phyloP scores from a whole-genome alignment of 2,797 vertebrate species.

The Morelia viridis region DNA sequence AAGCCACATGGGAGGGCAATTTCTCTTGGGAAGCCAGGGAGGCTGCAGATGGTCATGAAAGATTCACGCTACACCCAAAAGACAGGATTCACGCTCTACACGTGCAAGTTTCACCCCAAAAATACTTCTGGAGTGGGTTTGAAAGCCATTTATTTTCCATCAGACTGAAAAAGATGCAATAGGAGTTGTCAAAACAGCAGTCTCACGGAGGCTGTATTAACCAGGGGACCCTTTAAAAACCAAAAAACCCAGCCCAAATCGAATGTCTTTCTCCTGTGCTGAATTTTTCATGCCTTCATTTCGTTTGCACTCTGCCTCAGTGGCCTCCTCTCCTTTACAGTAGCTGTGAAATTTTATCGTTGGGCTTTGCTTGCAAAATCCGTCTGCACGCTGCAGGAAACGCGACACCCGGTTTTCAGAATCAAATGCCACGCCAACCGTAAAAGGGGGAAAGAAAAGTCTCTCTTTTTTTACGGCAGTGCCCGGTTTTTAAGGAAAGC shows the following conservation, averaged over 20 bases:
- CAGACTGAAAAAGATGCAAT: too few relatives aligned
- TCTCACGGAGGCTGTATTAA: background rate
- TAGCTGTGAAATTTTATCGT: conserved; percentile 21
- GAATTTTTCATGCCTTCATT: background rate
- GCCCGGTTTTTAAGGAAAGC: conserved; percentile 49
- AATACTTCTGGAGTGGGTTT: too few relatives aligned
- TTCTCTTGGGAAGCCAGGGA: too few relatives aligned
- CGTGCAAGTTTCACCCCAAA: too few relatives aligned
- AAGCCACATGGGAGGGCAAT: too few relatives aligned
- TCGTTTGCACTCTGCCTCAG: background rate
- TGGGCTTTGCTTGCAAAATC: conserved; percentile 37
- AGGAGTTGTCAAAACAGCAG: too few relatives aligned
- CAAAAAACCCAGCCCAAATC: too few relatives aligned
- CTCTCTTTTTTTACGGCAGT: conserved; percentile 46
- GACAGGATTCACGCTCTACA: too few relatives aligned
- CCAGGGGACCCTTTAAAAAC: background rate
- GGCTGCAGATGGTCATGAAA: too few relatives aligned
- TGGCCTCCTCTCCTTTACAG: background rate
- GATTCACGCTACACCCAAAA: too few relatives aligned
- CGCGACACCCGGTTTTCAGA: conserved; percentile 39
- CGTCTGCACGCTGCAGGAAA: conserved; percentile 34
- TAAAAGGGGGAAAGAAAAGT: conserved; percentile 56
- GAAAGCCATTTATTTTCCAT: too few relatives aligned
- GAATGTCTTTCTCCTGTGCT: background rate
- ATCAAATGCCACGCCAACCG: conserved; percentile 50